Percentiles rank a stretch among this genome's conserved stretches.
Evolutionary conservation across 2,888 invertebrate genomes (phyloP).

Genomic region (Leucophora obtusa): DNA sequence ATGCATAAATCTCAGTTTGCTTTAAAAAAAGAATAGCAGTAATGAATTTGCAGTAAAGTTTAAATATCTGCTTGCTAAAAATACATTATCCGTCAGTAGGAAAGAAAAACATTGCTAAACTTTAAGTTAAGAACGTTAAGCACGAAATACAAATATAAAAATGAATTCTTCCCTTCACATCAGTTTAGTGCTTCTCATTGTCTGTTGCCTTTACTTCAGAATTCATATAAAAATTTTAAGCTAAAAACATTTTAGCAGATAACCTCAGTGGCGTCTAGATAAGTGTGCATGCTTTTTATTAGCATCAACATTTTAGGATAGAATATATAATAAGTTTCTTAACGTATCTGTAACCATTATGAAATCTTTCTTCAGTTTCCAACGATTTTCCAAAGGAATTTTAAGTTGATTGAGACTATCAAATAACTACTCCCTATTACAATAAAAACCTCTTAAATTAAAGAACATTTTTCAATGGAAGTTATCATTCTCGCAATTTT

Average conservation of each 20-base stretch:
- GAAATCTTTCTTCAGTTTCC: neutral
- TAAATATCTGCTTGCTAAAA: conserved; percentile 36
- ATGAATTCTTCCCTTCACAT: neutral
- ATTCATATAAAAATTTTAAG: neutral
- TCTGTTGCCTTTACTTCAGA: neutral
- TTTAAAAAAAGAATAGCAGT: neutral
- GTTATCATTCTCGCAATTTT: too few relatives aligned
- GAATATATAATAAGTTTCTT: neutral
- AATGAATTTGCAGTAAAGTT: conserved; percentile 35
- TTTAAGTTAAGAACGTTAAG: neutral
- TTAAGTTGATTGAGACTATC: too few relatives aligned
- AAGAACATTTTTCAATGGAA: too few relatives aligned
- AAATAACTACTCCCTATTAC: too few relatives aligned
- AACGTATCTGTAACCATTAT: neutral
- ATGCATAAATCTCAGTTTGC: conserved; percentile 43
- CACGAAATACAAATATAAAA: neutral
- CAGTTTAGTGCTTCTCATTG: neutral
- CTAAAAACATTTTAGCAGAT: conserved; percentile 29
- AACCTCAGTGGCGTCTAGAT: conserved; percentile 51
- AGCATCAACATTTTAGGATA: neutral
- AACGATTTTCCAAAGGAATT: neutral
- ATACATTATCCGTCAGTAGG: conserved; percentile 21
- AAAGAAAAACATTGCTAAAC: neutral
- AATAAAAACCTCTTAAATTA: too few relatives aligned
- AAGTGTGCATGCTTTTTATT: conserved; percentile 7